Conservation (phyloP, 2,888 invertebrate genomes). For the Chrysolina americana region DNA sequence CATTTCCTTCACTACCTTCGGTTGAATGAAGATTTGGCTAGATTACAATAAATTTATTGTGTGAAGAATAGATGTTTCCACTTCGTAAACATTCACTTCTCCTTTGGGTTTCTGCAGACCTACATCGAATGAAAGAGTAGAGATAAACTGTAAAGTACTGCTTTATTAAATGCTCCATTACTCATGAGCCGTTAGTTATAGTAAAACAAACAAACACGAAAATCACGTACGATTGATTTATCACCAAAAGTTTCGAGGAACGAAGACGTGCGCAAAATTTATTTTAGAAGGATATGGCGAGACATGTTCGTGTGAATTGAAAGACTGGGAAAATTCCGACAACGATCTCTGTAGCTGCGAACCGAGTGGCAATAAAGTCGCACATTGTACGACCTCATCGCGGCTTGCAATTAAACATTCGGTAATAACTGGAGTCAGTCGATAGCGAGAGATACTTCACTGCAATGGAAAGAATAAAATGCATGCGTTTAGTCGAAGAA, state of each 20-base stretch:
- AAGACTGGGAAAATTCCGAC: not conserved
- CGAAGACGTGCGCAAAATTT: not conserved
- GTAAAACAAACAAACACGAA: not conserved
- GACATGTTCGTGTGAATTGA: not conserved
- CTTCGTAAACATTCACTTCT: not conserved
- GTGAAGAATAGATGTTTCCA: too few species aligned
- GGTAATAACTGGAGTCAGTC: too few species aligned
- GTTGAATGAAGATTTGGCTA: too few species aligned
- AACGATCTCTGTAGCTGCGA: not conserved
- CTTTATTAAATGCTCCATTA: not conserved
- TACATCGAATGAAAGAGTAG: too few species aligned
- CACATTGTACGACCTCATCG: not conserved
- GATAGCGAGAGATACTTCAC: too few species aligned
- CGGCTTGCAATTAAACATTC: too few species aligned
- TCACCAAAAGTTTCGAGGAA: not conserved
- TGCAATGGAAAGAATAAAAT: too few species aligned
- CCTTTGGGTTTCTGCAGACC: not conserved
- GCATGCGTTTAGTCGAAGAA: too few species aligned
- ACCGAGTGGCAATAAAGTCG: not conserved
- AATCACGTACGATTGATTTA: constrained; percentile 9
- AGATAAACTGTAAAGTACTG: not conserved
- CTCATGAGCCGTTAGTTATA: not conserved
- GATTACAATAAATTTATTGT: too few species aligned
- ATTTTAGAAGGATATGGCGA: not conserved
- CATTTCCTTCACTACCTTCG: too few species aligned